Percentiles rank a stretch among this genome's conserved stretches.
These are phyloP conservation scores for Halichoeres trimaculatus DNA, from an alignment of 2,113 vertebrate species.

Conservation along the genomic window DNA sequence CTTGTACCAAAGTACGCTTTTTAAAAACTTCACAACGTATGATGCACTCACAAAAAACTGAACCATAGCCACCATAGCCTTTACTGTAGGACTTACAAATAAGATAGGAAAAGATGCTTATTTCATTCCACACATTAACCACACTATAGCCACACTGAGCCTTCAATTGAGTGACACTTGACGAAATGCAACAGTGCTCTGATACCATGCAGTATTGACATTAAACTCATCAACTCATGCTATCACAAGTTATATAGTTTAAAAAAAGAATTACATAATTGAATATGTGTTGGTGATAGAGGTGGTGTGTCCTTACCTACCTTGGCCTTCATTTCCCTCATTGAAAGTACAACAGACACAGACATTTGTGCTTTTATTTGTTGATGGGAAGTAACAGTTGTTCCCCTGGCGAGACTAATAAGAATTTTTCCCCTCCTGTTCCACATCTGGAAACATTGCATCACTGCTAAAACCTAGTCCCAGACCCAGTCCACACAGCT, in stretches of 20 bases:
- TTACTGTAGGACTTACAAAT: neutral
- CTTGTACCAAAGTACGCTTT: neutral
- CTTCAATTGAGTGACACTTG: neutral
- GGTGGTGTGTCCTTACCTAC: neutral
- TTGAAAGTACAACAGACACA: neutral
- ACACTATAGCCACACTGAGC: neutral
- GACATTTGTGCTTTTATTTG: neutral
- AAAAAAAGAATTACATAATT: neutral
- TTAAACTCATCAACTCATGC: neutral
- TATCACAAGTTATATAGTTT: neutral
- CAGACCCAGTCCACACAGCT: conserved; percentile 66
- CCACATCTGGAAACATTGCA: conserved; percentile 87
- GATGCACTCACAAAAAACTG: neutral
- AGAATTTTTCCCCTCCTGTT: conserved; percentile 30
- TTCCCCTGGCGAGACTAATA: conserved; percentile 8
- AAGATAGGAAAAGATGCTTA: neutral
- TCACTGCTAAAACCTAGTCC: conserved; percentile 77
- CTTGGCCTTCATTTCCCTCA: too few species aligned
- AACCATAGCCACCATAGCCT: neutral
- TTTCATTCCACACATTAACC: neutral
- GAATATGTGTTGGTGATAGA: too few species aligned
- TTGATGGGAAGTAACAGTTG: neutral
- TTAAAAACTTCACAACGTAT: neutral
- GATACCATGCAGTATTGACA: too few species aligned
- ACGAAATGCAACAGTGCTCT: neutral